A percentile compares a stretch with the other conserved stretches of the same genome.
These are phyloP conservation scores for Pectinophora gossypiella DNA, from an alignment of 1,140 invertebrate species.

Conservation along the genomic window DNA sequence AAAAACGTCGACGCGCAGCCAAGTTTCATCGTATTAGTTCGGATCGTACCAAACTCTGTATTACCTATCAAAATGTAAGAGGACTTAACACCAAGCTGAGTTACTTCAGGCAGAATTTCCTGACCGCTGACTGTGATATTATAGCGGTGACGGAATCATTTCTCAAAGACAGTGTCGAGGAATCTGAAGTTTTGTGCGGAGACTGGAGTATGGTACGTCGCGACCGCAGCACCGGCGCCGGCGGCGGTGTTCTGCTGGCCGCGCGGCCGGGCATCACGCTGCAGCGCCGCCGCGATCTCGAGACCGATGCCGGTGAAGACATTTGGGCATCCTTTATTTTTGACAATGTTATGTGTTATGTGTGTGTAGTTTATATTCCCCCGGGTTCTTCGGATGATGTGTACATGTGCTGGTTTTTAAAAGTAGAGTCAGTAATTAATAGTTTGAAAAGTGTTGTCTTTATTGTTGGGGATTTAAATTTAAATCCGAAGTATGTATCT, in stretches of 20 bases:
- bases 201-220: not conserved
- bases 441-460: not conserved
- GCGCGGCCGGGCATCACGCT: not conserved
- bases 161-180: not conserved
- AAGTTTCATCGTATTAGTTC: too few relatives aligned
- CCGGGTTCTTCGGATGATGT: not conserved
- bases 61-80: slow-evolving; percentile 12
- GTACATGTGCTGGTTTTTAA: slow-evolving; percentile 5
- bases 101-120: not conserved
- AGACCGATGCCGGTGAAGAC: not conserved
- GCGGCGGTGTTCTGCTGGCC: slow-evolving; percentile 1
- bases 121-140: not conserved
- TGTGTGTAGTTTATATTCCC: slow-evolving; percentile 8
- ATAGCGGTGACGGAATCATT: slow-evolving; percentile 6
- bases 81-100: slow-evolving; percentile 3
- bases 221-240: not conserved
- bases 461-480: slow-evolving; percentile 8
- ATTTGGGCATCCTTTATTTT: not conserved
- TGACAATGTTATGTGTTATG: not conserved
- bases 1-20: too few relatives aligned
- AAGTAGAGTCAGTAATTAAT: not conserved
- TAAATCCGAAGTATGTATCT: slow-evolving; percentile 5
- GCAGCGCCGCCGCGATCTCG: not conserved
- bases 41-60: not conserved
- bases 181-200: not conserved